phyloP scores from a whole-genome alignment of 2,888 invertebrate species.

The Lymantria dispar region DNA sequence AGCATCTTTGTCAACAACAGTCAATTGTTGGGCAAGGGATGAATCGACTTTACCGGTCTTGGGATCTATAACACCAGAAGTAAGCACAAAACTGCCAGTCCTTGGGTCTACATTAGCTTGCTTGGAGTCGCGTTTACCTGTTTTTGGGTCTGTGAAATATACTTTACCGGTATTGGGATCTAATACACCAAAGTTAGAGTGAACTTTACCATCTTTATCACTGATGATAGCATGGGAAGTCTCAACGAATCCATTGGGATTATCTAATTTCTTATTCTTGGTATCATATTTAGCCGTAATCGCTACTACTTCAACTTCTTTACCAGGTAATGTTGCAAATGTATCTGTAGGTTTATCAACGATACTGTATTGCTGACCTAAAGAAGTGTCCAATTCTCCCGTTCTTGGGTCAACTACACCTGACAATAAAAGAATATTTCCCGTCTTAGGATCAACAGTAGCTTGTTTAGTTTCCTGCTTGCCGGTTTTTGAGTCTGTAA shows the following conservation, averaged over 20 bases:
- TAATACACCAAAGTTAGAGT: conserved; percentile 84
- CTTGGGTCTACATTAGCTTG: conserved; percentile 81
- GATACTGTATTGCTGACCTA: conserved; percentile 83
- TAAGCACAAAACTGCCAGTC: conserved; percentile 82
- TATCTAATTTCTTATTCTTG: conserved; percentile 82
- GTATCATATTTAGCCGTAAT: conserved; percentile 83
- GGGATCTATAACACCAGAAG: conserved; percentile 83
- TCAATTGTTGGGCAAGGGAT: conserved; percentile 81
- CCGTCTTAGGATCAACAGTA: conserved; percentile 76
- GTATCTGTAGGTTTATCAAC: conserved; percentile 82
- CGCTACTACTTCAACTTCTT: conserved; percentile 81
- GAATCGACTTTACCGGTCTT: conserved; percentile 85
- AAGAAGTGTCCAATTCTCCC: conserved; percentile 78
- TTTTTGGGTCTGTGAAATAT: conserved; percentile 82
- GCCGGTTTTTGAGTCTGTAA: conserved; percentile 69
- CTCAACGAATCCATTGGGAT: conserved; percentile 80
- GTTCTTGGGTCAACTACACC: conserved; percentile 83
- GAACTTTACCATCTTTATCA: conserved; percentile 87
- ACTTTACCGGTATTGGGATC: conserved; percentile 82
- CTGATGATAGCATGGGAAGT: conserved; percentile 82
- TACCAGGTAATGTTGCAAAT: conserved; percentile 64
- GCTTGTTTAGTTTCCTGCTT: conserved; percentile 70
- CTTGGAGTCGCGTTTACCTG: conserved; percentile 84
- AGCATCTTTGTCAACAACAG: conserved; percentile 71
- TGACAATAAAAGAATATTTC: conserved; percentile 75